Conservation (phyloP, 1,140 invertebrate species). For the Brachystomella parvula region DNA sequence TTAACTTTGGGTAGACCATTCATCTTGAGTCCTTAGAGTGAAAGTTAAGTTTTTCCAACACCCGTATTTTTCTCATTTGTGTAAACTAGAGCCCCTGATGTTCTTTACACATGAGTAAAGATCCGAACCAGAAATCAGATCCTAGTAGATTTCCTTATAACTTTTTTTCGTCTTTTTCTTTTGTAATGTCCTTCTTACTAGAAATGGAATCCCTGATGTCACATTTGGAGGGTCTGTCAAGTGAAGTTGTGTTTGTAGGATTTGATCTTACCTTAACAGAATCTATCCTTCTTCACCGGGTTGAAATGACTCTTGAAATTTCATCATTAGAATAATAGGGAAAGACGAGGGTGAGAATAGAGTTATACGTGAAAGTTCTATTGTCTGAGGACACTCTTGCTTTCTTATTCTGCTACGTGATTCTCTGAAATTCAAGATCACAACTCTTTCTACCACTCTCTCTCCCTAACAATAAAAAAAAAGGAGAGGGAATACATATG, state of each 20-base stretch:
- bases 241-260: not conserved
- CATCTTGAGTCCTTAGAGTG: no score
- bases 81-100: no score
- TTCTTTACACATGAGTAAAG: not conserved
- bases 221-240: conserved; percentile 10
- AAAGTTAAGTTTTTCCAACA: no score
- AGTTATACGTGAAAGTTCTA: not conserved
- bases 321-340: conserved; percentile 6
- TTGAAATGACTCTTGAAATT: conserved; percentile 13
- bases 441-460: not conserved
- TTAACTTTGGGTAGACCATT: no score
- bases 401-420: conserved; percentile 3
- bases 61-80: no score
- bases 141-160: not conserved
- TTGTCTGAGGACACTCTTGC: not conserved
- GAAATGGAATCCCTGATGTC: not conserved
- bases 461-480: not conserved
- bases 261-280: not conserved
- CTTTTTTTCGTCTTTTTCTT: not conserved
- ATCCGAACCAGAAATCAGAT: no score
- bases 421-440: conserved; percentile 10
- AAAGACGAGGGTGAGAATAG: conserved; percentile 7
- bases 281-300: conserved; percentile 6
- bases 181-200: not conserved
- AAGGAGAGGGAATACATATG: conserved; percentile 2